Percentiles rank a stretch among this genome's conserved stretches.
phyloP scores from a whole-genome alignment of 2,888 invertebrate species.

The Aleiodes testaceus region DNA sequence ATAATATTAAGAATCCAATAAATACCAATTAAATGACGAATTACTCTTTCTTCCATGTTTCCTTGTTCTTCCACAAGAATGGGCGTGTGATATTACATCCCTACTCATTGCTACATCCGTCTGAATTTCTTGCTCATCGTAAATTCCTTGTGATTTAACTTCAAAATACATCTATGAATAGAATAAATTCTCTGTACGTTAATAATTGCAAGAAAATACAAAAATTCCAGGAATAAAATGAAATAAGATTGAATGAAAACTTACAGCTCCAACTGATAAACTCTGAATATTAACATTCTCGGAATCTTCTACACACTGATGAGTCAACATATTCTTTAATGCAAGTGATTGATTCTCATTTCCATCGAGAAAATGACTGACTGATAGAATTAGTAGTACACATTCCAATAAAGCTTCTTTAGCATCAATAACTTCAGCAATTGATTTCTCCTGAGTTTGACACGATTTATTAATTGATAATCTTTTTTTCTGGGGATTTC shows the following conservation, averaged over 20 bases:
- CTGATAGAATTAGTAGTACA: neutral
- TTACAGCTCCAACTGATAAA: slow-evolving; percentile 19
- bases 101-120: neutral
- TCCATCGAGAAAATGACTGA: slow-evolving; percentile 16
- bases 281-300: slow-evolving; percentile 6
- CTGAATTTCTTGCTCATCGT: slow-evolving; percentile 20
- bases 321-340: slow-evolving; percentile 2
- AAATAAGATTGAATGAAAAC: neutral
- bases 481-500: neutral
- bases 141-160: slow-evolving; percentile 17
- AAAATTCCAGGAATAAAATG: no score
- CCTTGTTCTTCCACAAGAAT: no score
- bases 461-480: neutral
- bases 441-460: neutral
- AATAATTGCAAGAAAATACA: no score
- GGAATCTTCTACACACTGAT: slow-evolving; percentile 10
- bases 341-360: neutral
- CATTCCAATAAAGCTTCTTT: neutral
- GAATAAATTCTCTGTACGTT: no score
- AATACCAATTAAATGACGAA: no score
- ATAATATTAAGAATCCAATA: no score
- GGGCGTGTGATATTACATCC: no score
- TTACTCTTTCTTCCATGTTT: no score
- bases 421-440: neutral
- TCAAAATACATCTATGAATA: slow-evolving; percentile 1